phyloP scores from a whole-genome alignment of 2,113 vertebrate species.

The Barbus barbus region DNA sequence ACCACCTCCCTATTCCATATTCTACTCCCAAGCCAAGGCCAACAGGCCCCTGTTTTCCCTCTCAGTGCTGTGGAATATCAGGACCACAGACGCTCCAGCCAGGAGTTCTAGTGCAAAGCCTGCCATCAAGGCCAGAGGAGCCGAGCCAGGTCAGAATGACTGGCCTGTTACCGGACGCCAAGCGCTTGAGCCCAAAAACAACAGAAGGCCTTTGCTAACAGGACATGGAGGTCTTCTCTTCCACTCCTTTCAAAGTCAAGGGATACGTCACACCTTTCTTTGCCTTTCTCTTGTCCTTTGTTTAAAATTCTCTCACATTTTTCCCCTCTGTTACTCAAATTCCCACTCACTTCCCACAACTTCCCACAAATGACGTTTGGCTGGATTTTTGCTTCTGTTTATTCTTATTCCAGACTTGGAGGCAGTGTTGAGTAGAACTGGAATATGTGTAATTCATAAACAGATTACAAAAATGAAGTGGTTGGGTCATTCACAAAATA shows the following conservation, averaged over 20 bases:
- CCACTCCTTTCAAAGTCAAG: too few relatives aligned
- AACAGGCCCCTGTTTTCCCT: constrained; percentile 54
- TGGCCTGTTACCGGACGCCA: constrained; percentile 44
- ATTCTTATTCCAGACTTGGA: constrained; percentile 18
- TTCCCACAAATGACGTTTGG: constrained; percentile 3
- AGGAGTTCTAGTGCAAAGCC: constrained; percentile 10
- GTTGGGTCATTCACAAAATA: neutral
- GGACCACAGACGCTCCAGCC: constrained; percentile 36
- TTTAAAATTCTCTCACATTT: neutral
- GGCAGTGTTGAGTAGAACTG: neutral
- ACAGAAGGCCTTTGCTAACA: constrained; percentile 42
- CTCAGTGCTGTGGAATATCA: constrained; percentile 30
- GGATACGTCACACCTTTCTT: constrained; percentile 20
- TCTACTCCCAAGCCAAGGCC: constrained; percentile 52
- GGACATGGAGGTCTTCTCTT: constrained; percentile 35
- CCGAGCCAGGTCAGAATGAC: constrained; percentile 38
- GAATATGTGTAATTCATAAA: neutral
- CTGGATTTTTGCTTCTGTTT: constrained; percentile 13
- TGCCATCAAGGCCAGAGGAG: constrained; percentile 25
- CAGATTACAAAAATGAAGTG: neutral
- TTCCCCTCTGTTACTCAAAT: neutral
- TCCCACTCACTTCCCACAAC: too few relatives aligned
- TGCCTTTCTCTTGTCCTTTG: constrained; percentile 7
- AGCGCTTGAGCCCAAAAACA: constrained; percentile 46
- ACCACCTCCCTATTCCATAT: constrained; percentile 44